These are phyloP conservation scores for Drosophila mimica DNA, from an alignment of 2,888 invertebrate genomes.

Conservation along the genomic window DNA sequence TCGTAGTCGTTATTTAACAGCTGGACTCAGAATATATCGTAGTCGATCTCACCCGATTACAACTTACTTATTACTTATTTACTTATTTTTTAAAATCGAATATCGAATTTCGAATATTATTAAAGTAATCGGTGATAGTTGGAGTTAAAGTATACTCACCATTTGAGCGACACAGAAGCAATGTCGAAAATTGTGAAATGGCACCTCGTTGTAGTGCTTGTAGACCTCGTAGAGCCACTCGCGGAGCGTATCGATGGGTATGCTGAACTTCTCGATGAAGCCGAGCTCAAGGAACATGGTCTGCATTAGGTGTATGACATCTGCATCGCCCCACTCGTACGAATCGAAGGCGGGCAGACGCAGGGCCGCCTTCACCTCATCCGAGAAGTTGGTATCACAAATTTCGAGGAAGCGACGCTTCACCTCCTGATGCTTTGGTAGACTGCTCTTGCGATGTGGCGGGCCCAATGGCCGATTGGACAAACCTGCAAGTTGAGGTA, in stretches of 20 bases:
- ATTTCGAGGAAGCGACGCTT: conserved; percentile 85
- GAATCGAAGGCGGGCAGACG: conserved; percentile 89
- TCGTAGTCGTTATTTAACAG: background rate
- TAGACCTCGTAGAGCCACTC: conserved; percentile 91
- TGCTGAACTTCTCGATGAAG: conserved; percentile 90
- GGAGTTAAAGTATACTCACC: conserved; percentile 86
- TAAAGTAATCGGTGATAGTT: background rate
- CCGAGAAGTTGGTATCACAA: conserved; percentile 85
- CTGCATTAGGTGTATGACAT: conserved; percentile 90
- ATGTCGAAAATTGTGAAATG: conserved; percentile 94
- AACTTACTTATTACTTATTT: background rate
- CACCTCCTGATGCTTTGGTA: conserved; percentile 85
- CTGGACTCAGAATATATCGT: background rate
- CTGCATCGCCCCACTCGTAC: conserved; percentile 93
- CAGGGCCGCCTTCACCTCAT: conserved; percentile 85
- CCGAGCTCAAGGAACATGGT: conserved; percentile 93
- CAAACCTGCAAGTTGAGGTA: conserved; percentile 75
- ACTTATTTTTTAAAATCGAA: background rate
- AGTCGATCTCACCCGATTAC: background rate
- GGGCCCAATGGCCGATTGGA: conserved; percentile 85
- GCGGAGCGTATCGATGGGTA: conserved; percentile 89
- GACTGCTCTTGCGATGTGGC: conserved; percentile 85
- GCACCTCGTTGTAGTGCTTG: conserved; percentile 93
- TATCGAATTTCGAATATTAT: too few species aligned
- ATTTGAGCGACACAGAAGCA: conserved; percentile 95